Base-by-base conservation (phyloP, 2,888 invertebrate species). In the Leucophenga montana region DNA sequence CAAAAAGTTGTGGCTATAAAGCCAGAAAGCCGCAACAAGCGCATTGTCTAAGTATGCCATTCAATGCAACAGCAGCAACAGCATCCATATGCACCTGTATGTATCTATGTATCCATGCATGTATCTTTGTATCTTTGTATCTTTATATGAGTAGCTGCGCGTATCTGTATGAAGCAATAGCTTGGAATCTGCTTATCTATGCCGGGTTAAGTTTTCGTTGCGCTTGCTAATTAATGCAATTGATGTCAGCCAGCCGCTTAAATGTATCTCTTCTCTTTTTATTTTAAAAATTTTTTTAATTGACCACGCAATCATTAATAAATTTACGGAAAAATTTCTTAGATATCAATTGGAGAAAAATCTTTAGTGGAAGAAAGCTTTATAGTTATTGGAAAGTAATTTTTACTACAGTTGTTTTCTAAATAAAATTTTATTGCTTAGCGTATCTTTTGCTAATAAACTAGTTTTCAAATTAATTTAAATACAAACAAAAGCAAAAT, bases 161-260 rank as follows among this genome's bases (percentile, higher is more conserved):
- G 33, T 33, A 33, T 33, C 33, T 33, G 56, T 57, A 14, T 27
- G 57, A 3, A 39, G 8, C 39, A 39, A 39, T 5, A 22, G 27
- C 27, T 20, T 57, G 27, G 57, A 14, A 57, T 57, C 57, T 57
- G 57, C 14, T 57, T 31, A 57, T 57, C 57, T 57, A 57, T 31
- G 57, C 27, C 57, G 57, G 57, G 57, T 57, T 57, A 57, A 57
- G 13, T 57, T 57, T 57, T 31, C 57, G 31, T 27, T 57, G 57
- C 27, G 27, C 31, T 57, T 27, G 4, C 57, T 57, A 57, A 57
- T 57, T 31, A 57, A 57, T 9, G 27, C 57, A 31, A 57, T 57
- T 57, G 57, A 31, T 20, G 57, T 22, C 22, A 22, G 57, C 27
- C 14, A 57, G 27, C 1, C 56, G 39, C 39, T 39, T 33, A 33